These are phyloP conservation scores for Chelon auratus DNA, from an alignment of 2,797 vertebrate genomes.

Conservation along the genomic window DNA sequence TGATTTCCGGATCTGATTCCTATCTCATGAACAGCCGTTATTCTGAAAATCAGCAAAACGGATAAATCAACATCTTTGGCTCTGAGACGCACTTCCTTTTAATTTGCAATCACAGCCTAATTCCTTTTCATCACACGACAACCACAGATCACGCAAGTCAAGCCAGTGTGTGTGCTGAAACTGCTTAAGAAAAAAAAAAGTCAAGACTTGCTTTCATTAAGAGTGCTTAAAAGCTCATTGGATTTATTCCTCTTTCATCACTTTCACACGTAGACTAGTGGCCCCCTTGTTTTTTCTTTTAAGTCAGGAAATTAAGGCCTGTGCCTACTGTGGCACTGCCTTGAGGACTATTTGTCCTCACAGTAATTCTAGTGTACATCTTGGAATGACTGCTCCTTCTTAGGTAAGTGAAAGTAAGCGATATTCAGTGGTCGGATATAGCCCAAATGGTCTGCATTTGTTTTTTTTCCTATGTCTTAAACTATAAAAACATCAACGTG, in stretches of 20 bases:
- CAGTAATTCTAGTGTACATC: constrained; percentile 39
- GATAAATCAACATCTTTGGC: constrained; percentile 32
- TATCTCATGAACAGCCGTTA: constrained; percentile 23
- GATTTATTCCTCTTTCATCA: constrained; percentile 53
- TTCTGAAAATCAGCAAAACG: constrained; percentile 29
- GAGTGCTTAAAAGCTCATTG: constrained; percentile 75
- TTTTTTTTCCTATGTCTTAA: constrained; percentile 16
- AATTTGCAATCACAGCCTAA: constrained; percentile 38
- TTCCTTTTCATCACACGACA: constrained; percentile 44
- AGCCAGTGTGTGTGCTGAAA: constrained; percentile 45
- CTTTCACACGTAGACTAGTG: constrained; percentile 26
- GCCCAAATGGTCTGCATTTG: constrained; percentile 28
- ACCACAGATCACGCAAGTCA: constrained; percentile 53
- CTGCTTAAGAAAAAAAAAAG: constrained; percentile 23
- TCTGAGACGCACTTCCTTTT: constrained; percentile 25
- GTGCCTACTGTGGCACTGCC: constrained; percentile 22
- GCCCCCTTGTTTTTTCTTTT: constrained; percentile 52
- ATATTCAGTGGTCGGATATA: constrained; percentile 8
- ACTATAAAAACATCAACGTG: constrained; percentile 23
- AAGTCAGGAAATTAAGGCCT: constrained; percentile 68
- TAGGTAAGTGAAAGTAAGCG: constrained; percentile 37
- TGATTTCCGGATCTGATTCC: constrained; percentile 23
- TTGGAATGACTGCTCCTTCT: constrained; percentile 36
- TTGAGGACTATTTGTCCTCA: constrained; percentile 11
- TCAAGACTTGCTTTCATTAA: constrained; percentile 69